Base-by-base conservation (phyloP, 2,797 vertebrate genomes). In the Sus cebifrons region DNA sequence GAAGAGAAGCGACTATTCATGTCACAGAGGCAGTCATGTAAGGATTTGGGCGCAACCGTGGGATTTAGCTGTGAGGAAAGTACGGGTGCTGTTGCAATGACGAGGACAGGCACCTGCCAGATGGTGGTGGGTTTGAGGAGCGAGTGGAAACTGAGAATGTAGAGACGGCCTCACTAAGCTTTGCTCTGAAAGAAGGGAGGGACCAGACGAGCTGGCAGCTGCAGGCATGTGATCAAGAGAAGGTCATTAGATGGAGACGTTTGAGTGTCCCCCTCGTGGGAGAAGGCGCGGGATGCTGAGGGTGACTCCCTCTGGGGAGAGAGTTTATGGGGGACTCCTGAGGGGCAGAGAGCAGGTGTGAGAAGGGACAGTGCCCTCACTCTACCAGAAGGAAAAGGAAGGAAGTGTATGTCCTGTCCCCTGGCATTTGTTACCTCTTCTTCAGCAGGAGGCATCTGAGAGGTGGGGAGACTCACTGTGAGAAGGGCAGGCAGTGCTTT, bases 361-460 rank as follows among this genome's bases (percentile, higher is more conserved):
- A n/a, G 40, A 62, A 62, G 56, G 86, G 85, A 16, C 27, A 25
- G 16, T 23, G 75, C 70, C 18, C 75, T 15, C 18, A 3, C 68
- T 27, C 8, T 40, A 52, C 52, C 62, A 77, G 89, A 70, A 95
- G 86, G 56, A 15, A 60, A 67, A 25, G 21, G 36, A 44, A 79
- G 78, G 14, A 67, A 29, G 29, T 16, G 10, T 70, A 52, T 7
- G 36, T 71, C 23, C 21, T 79, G n/a, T 77, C 32, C 15, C 0
- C 11, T 83, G 82, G 89, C 92, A 81, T 78, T 89, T 91, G 32
- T 92, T 73, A 83, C 93, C 36, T 94, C 32, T 32, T 71, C 32
- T 60, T 52, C 93, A 67, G 84, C 60, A 82, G 90, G 87, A 96
- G 87, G 88, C 13, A 3, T 89, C 83, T 68, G 65, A 87, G 54